phyloP scores from a whole-genome alignment of 1,140 invertebrate species.

The Calephelis virginiensis region DNA sequence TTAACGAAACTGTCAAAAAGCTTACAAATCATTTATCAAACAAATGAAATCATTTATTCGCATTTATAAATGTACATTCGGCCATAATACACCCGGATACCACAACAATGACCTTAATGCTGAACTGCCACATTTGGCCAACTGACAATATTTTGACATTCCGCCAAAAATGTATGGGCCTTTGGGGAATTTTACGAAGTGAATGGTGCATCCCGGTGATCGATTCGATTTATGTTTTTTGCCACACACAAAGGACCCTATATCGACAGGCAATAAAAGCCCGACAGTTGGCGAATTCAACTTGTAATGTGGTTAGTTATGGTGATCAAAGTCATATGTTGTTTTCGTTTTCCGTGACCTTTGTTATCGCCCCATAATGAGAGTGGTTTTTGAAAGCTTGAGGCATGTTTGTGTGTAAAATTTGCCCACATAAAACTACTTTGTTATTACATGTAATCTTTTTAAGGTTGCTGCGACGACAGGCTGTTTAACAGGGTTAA shows the following conservation, averaged over 20 bases:
- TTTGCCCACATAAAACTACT: no score
- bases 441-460: no score
- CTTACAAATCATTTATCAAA: constrained; percentile 27
- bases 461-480: no score
- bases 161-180: constrained; percentile 63
- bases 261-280: constrained; percentile 67
- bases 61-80: constrained; percentile 51
- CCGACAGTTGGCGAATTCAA: constrained; percentile 58
- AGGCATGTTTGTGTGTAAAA: no score
- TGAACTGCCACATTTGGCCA: constrained; percentile 64
- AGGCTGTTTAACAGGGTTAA: no score
- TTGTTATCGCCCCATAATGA: constrained; percentile 20
- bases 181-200: constrained; percentile 58
- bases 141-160: constrained; percentile 76
- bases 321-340: constrained; percentile 74
- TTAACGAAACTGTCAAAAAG: constrained; percentile 15
- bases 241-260: constrained; percentile 59
- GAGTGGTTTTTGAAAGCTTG: no score
- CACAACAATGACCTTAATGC: constrained; percentile 68
- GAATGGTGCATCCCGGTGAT: constrained; percentile 61
- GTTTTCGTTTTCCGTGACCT: constrained; percentile 43
- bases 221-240: constrained; percentile 73
- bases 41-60: constrained; percentile 27
- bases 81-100: constrained; percentile 52
- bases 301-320: constrained; percentile 71